phyloP scores from a whole-genome alignment of 2,888 invertebrate species.

The Ectemnius lituratus region DNA sequence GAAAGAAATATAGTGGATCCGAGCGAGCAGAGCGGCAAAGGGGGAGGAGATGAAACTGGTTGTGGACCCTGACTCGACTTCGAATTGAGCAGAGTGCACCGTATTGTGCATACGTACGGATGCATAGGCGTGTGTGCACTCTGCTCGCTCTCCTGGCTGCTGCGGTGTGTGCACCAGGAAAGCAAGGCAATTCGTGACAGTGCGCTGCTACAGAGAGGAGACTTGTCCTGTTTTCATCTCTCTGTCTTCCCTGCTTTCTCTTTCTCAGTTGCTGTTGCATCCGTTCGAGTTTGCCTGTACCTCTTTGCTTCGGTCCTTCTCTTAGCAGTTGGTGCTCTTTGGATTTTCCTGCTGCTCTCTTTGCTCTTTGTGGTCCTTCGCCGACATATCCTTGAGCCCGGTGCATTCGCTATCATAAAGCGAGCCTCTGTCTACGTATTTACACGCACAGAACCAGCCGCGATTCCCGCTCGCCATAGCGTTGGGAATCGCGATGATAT shows the following conservation, averaged over 20 bases:
- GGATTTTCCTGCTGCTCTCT: neutral
- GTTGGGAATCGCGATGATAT: constrained; percentile 6
- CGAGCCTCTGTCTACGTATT: constrained; percentile 12
- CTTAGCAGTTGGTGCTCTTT: neutral
- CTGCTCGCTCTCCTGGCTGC: neutral
- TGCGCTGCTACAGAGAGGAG: constrained; percentile 35
- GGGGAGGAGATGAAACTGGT: constrained; percentile 36
- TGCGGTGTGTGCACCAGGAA: constrained; percentile 44
- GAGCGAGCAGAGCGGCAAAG: constrained; percentile 10
- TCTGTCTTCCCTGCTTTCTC: constrained; percentile 10
- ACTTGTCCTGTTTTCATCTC: constrained; percentile 6
- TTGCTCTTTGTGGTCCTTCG: constrained; percentile 13
- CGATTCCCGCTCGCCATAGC: neutral
- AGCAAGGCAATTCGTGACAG: constrained; percentile 62
- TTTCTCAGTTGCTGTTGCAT: neutral
- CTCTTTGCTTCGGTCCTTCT: neutral
- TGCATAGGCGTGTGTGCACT: constrained; percentile 21
- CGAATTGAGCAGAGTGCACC: constrained; percentile 45
- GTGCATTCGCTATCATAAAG: constrained; percentile 26
- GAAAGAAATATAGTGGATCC: constrained; percentile 14
- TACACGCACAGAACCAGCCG: constrained; percentile 4
- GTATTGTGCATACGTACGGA: constrained; percentile 38
- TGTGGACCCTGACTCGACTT: constrained; percentile 49
- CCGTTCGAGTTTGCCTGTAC: no score
- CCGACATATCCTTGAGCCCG: constrained; percentile 12